Evolutionary conservation across 2,888 invertebrate species (phyloP).

Genomic region (Plebejus anna): DNA sequence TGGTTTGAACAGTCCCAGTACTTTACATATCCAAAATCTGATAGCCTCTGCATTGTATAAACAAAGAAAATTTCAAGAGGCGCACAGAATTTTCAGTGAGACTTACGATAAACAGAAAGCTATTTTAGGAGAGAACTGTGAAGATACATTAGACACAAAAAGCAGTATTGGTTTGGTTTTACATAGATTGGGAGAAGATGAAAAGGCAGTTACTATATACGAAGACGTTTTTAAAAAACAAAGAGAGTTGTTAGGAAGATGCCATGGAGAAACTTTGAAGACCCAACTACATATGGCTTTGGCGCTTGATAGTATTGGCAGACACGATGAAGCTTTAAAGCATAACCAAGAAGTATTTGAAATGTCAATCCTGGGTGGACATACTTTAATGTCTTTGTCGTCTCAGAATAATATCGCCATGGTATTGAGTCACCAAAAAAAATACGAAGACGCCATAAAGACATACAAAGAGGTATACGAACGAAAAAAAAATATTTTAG

Average conservation of each 20-base stretch:
- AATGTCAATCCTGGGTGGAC: not conserved
- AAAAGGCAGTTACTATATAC: conserved; percentile 7
- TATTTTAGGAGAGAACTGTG: conserved; percentile 5
- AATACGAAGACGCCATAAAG: conserved; percentile 4
- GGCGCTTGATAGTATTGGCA: not conserved
- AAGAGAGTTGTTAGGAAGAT: not conserved
- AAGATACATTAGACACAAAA: conserved; percentile 14
- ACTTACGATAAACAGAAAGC: not conserved
- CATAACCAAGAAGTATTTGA: conserved; percentile 10
- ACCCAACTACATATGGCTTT: conserved; percentile 24
- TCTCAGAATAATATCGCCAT: conserved; percentile 15
- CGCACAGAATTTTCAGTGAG: not conserved
- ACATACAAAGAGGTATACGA: conserved; percentile 19
- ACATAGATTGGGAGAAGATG: conserved; percentile 20
- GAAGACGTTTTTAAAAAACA: conserved; percentile 21
- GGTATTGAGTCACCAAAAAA: conserved; percentile 17
- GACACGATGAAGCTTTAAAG: conserved; percentile 15
- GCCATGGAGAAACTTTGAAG: not conserved
- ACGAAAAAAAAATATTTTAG: conserved; percentile 7
- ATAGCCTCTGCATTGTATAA: conserved; percentile 23
- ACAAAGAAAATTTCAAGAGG: conserved; percentile 16
- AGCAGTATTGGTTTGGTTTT: conserved; percentile 18
- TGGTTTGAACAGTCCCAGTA: conserved; percentile 6
- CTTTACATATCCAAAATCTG: not conserved
- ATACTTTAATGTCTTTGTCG: not conserved